Evolutionary conservation across 2,113 vertebrate species (phyloP), one percentile per base, ranked within the genome.

Genomic region (Corythornis cristatus): DNA sequence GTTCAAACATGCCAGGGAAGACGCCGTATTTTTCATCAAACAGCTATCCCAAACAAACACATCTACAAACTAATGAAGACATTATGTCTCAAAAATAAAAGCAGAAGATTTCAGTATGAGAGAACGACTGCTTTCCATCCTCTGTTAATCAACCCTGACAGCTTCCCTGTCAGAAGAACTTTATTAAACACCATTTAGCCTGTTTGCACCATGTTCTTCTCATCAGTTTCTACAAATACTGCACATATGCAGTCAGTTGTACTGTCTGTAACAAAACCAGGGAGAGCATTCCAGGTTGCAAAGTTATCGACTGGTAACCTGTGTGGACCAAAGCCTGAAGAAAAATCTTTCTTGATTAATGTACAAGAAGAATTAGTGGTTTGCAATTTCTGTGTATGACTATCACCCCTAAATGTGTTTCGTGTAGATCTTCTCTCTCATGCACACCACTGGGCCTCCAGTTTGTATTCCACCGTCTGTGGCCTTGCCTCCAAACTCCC

Each of bases 141-240:
- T 72, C 51, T 66, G 28, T 42, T 90, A 90, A 96, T 94, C 51
- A 42, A 29, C 46, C 21, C 51, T 73, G 84, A 85, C 78, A 89
- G 76, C 64, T 72, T 90, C 43, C 53, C 51, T 4, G 5, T 78
- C 0, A 0, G 65, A 86, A 40, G 57, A 40, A 40, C 20, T 20
- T 31, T 26, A 45, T 77, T 71, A 77, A 92, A 89, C 21, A 79
- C 12, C 18, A 25, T 54, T 83, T 70, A 9, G 33, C 58, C 62
- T 73, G 58, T 68, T 89, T 66, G 56, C 64, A 91, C 46, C 56
- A 11, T 43, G 37, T 43, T 85, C 58, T 82, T 73, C 67, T 76
- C 42, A 70, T 57, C 62, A 61, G 31, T 54, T 87, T 66, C 60
- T 91, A 58, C 33, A 77, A 62, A 66, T 54, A 62, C 1, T 26